Conservation (phyloP, 2,113 vertebrate species). For the Pagrus major region DNA sequence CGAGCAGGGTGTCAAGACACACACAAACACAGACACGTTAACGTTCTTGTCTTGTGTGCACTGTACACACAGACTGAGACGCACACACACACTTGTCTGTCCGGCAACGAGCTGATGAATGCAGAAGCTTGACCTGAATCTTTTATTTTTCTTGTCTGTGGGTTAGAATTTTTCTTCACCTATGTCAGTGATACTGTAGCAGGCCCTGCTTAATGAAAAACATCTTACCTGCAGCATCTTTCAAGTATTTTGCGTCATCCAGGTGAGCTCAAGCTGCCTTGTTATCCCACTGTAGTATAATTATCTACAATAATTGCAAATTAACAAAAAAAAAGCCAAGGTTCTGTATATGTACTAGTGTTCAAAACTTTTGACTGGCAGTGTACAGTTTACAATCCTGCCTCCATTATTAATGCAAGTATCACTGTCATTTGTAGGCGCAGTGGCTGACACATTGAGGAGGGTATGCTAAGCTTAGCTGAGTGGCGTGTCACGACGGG, state of each 20-base stretch:
- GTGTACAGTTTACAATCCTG: conserved; percentile 19
- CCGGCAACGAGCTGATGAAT: not conserved
- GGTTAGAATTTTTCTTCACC: conserved; percentile 15
- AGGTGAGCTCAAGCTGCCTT: not conserved
- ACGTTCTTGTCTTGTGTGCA: conserved; percentile 21
- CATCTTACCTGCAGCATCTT: conserved; percentile 11
- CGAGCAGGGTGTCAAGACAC: conserved; percentile 61
- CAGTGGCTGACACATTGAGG: conserved; percentile 68
- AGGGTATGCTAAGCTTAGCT: conserved; percentile 68
- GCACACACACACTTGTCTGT: not conserved
- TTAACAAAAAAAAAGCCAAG: not conserved
- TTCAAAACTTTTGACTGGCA: conserved; percentile 23
- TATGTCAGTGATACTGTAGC: conserved; percentile 12
- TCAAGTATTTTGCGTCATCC: conserved; percentile 6
- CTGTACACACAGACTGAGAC: not conserved
- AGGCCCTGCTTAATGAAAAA: not conserved
- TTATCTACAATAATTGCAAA: not conserved
- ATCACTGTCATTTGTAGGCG: conserved; percentile 52
- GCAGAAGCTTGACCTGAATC: conserved; percentile 23
- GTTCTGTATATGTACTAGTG: not conserved
- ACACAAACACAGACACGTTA: conserved; percentile 50
- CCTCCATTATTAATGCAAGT: conserved; percentile 31
- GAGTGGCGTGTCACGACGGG: conserved; percentile 69
- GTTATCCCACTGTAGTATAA: not conserved
- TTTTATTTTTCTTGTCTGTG: conserved; percentile 15